Percentiles rank a stretch among this genome's conserved stretches.
phyloP scores from a whole-genome alignment of 2,888 invertebrate genomes.

The Catocala sponsa region DNA sequence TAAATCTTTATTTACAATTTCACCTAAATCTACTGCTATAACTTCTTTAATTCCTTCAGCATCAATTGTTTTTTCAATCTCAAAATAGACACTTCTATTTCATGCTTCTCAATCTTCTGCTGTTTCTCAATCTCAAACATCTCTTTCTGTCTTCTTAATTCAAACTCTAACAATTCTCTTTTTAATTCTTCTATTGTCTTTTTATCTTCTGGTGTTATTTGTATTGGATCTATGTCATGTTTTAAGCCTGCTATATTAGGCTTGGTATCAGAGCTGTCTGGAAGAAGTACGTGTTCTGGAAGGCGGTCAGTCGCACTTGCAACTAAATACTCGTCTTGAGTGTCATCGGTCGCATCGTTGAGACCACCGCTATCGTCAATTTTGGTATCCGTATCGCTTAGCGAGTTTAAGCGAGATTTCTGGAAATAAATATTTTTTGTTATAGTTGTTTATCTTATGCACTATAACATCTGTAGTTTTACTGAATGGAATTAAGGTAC shows the following conservation, averaged over 20 bases:
- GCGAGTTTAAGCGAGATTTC: conserved; percentile 13
- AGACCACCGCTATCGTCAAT: conserved; percentile 33
- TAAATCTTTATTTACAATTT: no score
- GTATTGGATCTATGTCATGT: conserved; percentile 35
- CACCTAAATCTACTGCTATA: conserved; percentile 19
- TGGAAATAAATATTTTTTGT: conserved; percentile 12
- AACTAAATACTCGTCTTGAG: conserved; percentile 20
- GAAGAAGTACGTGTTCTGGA: conserved; percentile 34
- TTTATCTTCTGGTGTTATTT: conserved; percentile 31
- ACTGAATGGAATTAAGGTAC: no score
- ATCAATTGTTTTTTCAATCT: conserved; percentile 45
- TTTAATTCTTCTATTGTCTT: conserved; percentile 39
- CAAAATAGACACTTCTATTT: conserved; percentile 49
- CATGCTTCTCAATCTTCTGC: conserved; percentile 47
- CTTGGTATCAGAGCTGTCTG: conserved; percentile 32
- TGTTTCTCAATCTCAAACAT: conserved; percentile 51
- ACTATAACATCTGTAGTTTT: no score
- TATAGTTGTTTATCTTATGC: neutral
- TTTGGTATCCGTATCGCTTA: conserved; percentile 27
- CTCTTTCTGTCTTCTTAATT: conserved; percentile 49
- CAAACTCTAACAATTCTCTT: conserved; percentile 49
- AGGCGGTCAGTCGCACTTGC: conserved; percentile 6
- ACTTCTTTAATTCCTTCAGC: conserved; percentile 45
- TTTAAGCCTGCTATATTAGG: conserved; percentile 26
- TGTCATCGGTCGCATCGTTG: conserved; percentile 20